Base-by-base conservation (phyloP, 2,888 invertebrate genomes). In the Caenorhabditis sp. region DNA sequence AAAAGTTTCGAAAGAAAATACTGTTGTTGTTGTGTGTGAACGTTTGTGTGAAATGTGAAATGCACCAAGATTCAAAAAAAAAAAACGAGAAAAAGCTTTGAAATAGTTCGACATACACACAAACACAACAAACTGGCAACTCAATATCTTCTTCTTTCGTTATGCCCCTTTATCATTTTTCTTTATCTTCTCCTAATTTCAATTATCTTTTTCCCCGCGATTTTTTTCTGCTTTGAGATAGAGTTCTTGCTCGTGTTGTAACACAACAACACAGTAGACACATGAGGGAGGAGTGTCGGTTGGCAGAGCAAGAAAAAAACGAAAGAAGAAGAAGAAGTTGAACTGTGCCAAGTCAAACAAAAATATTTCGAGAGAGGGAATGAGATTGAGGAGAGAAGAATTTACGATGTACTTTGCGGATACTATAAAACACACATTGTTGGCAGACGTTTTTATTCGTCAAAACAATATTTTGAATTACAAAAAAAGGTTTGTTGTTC, bases 261-360 rank as follows among this genome's bases (percentile, higher is more conserved):
- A 51, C 51, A 51, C 51, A 51, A 51, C 51, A 51, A 10, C 21
- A 23, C 51, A 23, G 23, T 19, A 51, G 23, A 51, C 23, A n/a
- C n/a, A 51, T 21, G n/a, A 23, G 21, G 21, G n/a, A 23, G 21
- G 51, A 19, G 19, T 8, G 49, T 3, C 3, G 49, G 19, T 49
- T n/a, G 19, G 49, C 17, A 4, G 49, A 17, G 49, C 6, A 17
- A 43, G 14, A 43, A 43, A 43, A 17, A 43, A 43, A 43, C 6
- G 6, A 17, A 23, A 23, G 21, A 23, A 10, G 21, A 8, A 21
- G 12, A 51, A 51, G 6, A 23, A 51, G 21, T 19, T 23, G 23
- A 51, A 51, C 51, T 51, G 51, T 51, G 51, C 51, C 51, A 51
- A 51, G 21, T 51, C 51, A 51, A 51, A 51, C 23, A 51, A 51